phyloP scores from a whole-genome alignment of 2,888 invertebrate genomes.

The Orthonychiurus folsomi region DNA sequence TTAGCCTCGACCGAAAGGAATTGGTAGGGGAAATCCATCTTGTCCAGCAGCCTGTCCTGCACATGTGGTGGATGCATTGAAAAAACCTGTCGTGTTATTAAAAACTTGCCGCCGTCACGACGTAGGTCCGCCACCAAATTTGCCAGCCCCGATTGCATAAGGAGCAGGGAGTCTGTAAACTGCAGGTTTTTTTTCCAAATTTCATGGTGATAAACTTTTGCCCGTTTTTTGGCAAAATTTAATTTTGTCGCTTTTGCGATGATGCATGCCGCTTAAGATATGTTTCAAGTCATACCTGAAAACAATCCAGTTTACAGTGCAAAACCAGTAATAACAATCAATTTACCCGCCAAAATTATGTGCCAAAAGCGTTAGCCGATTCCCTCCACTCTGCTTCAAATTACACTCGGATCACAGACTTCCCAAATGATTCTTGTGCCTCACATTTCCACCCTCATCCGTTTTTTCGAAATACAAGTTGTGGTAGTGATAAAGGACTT shows the following conservation, averaged over 20 bases:
- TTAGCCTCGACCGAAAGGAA: background rate
- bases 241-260: background rate
- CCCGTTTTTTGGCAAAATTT: background rate
- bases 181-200: background rate
- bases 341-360: background rate
- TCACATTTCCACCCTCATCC: too few species aligned
- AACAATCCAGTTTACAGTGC: background rate
- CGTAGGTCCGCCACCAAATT: background rate
- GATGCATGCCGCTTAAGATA: background rate
- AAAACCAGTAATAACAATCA: background rate
- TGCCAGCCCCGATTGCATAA: background rate
- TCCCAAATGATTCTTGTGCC: background rate
- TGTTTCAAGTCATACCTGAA: background rate
- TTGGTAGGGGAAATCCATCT: background rate
- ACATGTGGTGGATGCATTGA: background rate
- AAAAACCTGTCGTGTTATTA: background rate
- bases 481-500: too few species aligned
- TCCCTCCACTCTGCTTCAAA: background rate
- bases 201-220: background rate
- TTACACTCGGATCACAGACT: background rate
- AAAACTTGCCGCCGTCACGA: background rate
- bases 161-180: background rate
- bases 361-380: background rate
- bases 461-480: too few species aligned
- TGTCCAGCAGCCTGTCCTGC: background rate